A percentile compares a stretch with the other conserved stretches of the same genome.
These are phyloP conservation scores for Zygaena filipendulae DNA, from an alignment of 2,888 invertebrate species.

Conservation along the genomic window DNA sequence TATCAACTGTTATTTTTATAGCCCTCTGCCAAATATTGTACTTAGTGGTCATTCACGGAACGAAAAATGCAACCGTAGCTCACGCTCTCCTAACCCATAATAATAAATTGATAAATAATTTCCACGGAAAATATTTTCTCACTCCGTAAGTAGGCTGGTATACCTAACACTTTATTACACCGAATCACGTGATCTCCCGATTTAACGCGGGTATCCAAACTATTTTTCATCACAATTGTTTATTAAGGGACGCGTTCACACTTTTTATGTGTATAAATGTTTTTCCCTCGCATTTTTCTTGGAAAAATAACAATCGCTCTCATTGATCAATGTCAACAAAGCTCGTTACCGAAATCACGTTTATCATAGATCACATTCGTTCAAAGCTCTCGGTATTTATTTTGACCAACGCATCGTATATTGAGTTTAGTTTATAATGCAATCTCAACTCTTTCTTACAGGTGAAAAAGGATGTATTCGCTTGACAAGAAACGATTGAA, in stretches of 20 bases:
- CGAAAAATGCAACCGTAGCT: too few relatives aligned
- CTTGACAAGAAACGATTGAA: slow-evolving; percentile 19
- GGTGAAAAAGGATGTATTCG: slow-evolving; percentile 23
- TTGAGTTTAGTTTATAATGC: slow-evolving; percentile 7
- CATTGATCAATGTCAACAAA: slow-evolving; percentile 48
- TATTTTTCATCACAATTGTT: slow-evolving; percentile 59
- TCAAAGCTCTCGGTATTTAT: slow-evolving; percentile 48
- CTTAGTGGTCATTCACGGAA: too few relatives aligned
- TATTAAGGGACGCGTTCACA: slow-evolving; percentile 45
- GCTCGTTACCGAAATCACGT: slow-evolving; percentile 65
- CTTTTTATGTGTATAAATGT: too few relatives aligned
- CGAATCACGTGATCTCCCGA: slow-evolving; percentile 61
- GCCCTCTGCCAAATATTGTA: too few relatives aligned
- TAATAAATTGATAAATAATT: too few relatives aligned
- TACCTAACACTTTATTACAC: slow-evolving; percentile 58
- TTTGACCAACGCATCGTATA: slow-evolving; percentile 21
- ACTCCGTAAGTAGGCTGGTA: too few relatives aligned
- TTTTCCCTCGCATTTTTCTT: slow-evolving; percentile 38
- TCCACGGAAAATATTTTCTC: too few relatives aligned
- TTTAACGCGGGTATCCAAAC: too few relatives aligned
- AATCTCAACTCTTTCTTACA: slow-evolving; percentile 23
- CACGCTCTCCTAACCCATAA: too few relatives aligned
- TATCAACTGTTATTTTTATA: too few relatives aligned
- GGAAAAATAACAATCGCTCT: slow-evolving; percentile 50
- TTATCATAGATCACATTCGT: slow-evolving; percentile 66